Conservation (phyloP, 2,888 invertebrate genomes). For the Camponotus fellah region DNA sequence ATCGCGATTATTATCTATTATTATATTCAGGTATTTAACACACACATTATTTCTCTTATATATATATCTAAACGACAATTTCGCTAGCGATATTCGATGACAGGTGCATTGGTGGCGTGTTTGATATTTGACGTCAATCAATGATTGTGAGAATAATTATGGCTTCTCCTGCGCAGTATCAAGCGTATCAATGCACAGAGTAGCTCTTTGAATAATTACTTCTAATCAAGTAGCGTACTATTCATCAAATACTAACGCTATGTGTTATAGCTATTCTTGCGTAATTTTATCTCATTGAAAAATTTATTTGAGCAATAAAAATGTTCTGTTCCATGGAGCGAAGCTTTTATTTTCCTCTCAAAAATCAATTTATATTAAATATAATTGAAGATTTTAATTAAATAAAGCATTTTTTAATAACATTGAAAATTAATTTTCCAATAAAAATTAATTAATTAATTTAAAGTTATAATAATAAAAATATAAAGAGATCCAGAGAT, state of each 20-base stretch:
- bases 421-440: neutral
- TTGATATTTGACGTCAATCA: conserved; percentile 38
- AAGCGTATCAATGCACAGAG: neutral
- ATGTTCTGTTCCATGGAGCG: neutral
- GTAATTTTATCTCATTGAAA: neutral
- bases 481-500: too few species aligned
- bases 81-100: neutral
- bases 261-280: neutral
- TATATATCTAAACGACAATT: conserved; percentile 11
- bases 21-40: conserved; percentile 21
- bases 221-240: neutral
- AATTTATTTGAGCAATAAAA: neutral
- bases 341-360: neutral
- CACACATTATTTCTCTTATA: neutral
- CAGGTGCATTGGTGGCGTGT: neutral
- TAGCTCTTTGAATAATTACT: conserved; percentile 2
- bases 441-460: neutral
- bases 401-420: neutral
- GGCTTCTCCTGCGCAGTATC: conserved; percentile 14
- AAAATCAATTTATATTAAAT: neutral
- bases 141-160: conserved; percentile 26
- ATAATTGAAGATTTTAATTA: neutral
- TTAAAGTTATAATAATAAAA: neutral
- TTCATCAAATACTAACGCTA: neutral
- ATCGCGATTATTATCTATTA: conserved; percentile 29